phyloP scores from a whole-genome alignment of 2,888 invertebrate genomes.

The Conus canariensis region DNA sequence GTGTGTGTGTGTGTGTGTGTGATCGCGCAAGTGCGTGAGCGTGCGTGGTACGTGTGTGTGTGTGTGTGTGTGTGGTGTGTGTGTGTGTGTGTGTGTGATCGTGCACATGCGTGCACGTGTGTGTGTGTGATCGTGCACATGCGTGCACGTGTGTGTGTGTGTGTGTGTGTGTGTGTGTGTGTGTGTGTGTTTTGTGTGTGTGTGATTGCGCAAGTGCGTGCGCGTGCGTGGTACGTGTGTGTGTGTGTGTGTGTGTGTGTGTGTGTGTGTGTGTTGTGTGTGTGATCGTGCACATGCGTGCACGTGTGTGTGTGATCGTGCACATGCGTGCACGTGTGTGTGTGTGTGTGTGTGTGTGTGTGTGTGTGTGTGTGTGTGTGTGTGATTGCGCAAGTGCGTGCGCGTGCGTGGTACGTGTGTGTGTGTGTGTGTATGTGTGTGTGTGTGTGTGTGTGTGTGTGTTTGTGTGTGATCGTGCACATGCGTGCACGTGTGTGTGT shows the following conservation, averaged over 20 bases:
- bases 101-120: neutral
- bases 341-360: constrained; percentile 13
- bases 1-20: neutral
- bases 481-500: neutral
- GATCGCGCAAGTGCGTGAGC: no score
- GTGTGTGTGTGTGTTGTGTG: no score
- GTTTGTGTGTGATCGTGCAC: no score
- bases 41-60: constrained; percentile 3
- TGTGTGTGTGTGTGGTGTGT: constrained; percentile 6
- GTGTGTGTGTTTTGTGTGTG: neutral
- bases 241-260: no score
- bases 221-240: neutral
- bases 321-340: neutral
- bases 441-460: constrained; percentile 6
- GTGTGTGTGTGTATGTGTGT: neutral
- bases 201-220: neutral
- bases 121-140: neutral
- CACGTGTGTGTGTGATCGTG: neutral
- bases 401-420: constrained; percentile 9
- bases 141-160: no score
- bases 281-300: neutral
- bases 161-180: no score
- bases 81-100: neutral
- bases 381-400: neutral
- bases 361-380: constrained; percentile 7